These are phyloP conservation scores for Syngnathus scovelli DNA, from an alignment of 2,113 vertebrate genomes.

Conservation along the genomic window DNA sequence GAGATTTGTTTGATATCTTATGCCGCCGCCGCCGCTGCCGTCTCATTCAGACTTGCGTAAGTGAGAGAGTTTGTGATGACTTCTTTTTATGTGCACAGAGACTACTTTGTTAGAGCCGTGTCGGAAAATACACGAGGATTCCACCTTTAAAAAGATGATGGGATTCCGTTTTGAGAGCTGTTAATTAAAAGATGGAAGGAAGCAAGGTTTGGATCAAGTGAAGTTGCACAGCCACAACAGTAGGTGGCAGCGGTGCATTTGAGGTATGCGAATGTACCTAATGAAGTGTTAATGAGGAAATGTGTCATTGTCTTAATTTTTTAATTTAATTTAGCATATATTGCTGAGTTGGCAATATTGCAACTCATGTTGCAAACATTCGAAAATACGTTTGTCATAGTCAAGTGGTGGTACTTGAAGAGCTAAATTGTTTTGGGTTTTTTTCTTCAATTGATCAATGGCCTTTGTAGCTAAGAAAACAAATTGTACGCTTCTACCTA, in stretches of 20 bases:
- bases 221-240: too few species aligned
- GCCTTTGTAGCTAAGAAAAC: not conserved
- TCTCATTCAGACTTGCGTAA: slow-evolving; percentile 13
- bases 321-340: too few species aligned
- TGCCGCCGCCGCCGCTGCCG: slow-evolving; percentile 9
- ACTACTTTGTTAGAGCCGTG: not conserved
- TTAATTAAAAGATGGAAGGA: not conserved
- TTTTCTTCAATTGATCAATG: not conserved
- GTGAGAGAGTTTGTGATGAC: slow-evolving; percentile 3
- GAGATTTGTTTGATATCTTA: slow-evolving; percentile 35
- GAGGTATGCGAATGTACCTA: too few species aligned
- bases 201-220: too few species aligned
- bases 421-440: not conserved
- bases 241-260: too few species aligned
- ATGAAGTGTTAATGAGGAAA: too few species aligned
- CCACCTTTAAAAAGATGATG: not conserved
- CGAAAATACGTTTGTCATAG: not conserved
- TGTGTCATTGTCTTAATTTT: too few species aligned
- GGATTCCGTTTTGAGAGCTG: too few species aligned
- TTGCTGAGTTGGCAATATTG: too few species aligned
- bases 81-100: not conserved
- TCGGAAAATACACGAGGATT: not conserved
- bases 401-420: not conserved
- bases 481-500: not conserved
- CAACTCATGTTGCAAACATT: too few species aligned